Percentiles rank a stretch among this genome's conserved stretches.
Conservation (phyloP, 2,888 invertebrate species). For the Harpagoxenus sublaevis region DNA sequence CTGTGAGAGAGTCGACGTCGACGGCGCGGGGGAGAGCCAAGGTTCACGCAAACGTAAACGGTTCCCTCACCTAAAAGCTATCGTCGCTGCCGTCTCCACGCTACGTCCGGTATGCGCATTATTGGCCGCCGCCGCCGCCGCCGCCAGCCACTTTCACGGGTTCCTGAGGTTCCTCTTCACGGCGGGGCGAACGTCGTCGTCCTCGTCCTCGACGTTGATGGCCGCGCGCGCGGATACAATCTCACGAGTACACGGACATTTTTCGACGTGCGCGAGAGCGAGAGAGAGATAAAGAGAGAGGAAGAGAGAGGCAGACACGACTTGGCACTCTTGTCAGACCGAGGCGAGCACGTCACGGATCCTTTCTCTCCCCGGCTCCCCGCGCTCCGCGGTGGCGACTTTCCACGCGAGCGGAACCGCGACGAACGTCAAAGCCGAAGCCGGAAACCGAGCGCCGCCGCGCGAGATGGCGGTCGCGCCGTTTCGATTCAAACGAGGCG, state of each 20-base stretch:
- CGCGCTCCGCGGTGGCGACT: constrained; percentile 61
- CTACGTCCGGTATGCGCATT: constrained; percentile 75
- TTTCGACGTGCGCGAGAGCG: constrained; percentile 58
- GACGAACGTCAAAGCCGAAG: constrained; percentile 69
- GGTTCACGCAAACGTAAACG: no score
- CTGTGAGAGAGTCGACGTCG: constrained; percentile 73
- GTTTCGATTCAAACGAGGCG: background rate
- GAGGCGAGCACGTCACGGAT: constrained; percentile 80
- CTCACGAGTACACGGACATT: constrained; percentile 75
- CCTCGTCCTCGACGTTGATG: constrained; percentile 25
- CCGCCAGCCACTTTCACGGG: background rate
- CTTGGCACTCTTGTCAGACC: constrained; percentile 8
- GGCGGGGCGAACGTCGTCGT: constrained; percentile 11
- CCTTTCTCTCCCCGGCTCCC: constrained; percentile 59
- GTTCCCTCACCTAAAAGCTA: constrained; percentile 77
- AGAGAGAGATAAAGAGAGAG: constrained; percentile 45
- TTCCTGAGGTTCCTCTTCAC: constrained; percentile 23
- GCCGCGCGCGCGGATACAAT: constrained; percentile 32
- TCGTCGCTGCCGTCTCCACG: constrained; percentile 76
- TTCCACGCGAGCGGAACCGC: constrained; percentile 72
- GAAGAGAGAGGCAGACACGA: constrained; percentile 60
- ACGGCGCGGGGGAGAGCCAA: constrained; percentile 63
- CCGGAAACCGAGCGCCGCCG: background rate
- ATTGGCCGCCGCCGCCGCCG: constrained; percentile 62
- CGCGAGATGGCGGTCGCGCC: constrained; percentile 49